Base-by-base conservation (phyloP, 2,888 invertebrate genomes). In the Drosophila prostipennis region DNA sequence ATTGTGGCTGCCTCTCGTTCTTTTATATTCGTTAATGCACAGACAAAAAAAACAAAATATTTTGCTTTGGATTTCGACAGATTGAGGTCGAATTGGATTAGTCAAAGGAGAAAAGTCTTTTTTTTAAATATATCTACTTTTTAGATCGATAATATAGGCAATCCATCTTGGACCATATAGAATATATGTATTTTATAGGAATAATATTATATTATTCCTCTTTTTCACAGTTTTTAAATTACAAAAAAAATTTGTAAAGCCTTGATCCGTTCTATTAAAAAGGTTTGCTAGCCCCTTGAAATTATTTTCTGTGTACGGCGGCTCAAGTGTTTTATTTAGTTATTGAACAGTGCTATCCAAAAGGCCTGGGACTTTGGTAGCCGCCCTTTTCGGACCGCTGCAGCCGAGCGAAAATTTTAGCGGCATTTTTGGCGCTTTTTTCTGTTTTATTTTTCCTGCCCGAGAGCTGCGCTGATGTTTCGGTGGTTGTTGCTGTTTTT, bases 401-500 rank as follows among this genome's bases (percentile, higher is more conserved):
- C 48, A 29, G 59, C 34, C n/a, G 34, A 52, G 73, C 63, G 57
- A 71, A 80, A 80, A 78, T 79, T 83, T 83, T 79, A 79, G 83
- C 79, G 78, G 80, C 74, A 84, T 84, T 84, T 85, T 86, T 83
- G 86, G 86, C 77, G 84, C 84, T 79, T 78, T 83, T 72, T 80
- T 78, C 71, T 53, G 60, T 37, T 19, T 52, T 68, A 55, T 68
- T 68, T 48, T 57, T 51, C 11, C 45, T 26, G 52, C 26, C 34
- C 34, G 45, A 34, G 46, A 39, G 34, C 43, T 39, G 1, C 19
- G 61, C 51, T 32, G 63, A 56, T 74, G 71, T 49, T 46, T 61
- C 48, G 67, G 53, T 72, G 46, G 57, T 58, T 57, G 64, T 64
- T 39, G 52, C 53, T 59, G 48, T 74, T 53, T 53, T 84, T 85